Evolutionary conservation across 2,113 vertebrate species (phyloP), one percentile per base, ranked within the genome.

Genomic region (Heliornis fulica): DNA sequence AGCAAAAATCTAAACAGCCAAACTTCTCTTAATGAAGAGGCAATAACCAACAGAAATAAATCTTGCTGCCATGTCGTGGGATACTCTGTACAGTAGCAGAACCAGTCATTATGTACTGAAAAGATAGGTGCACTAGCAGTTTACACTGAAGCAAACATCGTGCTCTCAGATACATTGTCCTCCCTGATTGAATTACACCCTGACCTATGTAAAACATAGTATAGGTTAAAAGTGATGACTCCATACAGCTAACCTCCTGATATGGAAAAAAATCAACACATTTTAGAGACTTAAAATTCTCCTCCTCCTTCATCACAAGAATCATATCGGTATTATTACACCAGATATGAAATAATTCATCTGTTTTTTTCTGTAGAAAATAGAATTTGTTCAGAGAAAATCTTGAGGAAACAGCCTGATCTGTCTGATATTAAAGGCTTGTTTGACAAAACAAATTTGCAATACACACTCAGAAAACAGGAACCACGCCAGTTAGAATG

Each of bases 391-490:
- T 94, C 87, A 64, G 54, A 90, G 34, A 54, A 89, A 96, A 83
- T 26, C 71, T 92, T 50, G 41, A 56, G 53, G 87, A 91, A 96
- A 92, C 93, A 81, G 91, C 34, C 38, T 83, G 93, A 94, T 81
- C 51, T 96, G 65, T 81, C 63, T 77, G 54, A 59, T 94, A 90
- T 90, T 89, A 97, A 95, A 93, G 78, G 38, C 91, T 91, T 97
- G 89, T 95, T 93, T 97, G 87, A 97, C 93, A 97, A 96, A 97
- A 97, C 87, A 96, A 95, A 97, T 91, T 94, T 84, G 89, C 91
- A 96, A 95, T 91, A 87, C 96, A 95, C 84, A 83, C 40, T 90
- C 29, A 81, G 92, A 71, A 96, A 96, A 95, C 70, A 96, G 91
- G 56, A 97, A 77, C 38, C 48, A 94, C 83, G 72, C 80, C 91